A percentile compares a stretch with the other conserved stretches of the same genome.
phyloP scores from a whole-genome alignment of 2,113 vertebrate species.

The Puffinus mauretanicus region DNA sequence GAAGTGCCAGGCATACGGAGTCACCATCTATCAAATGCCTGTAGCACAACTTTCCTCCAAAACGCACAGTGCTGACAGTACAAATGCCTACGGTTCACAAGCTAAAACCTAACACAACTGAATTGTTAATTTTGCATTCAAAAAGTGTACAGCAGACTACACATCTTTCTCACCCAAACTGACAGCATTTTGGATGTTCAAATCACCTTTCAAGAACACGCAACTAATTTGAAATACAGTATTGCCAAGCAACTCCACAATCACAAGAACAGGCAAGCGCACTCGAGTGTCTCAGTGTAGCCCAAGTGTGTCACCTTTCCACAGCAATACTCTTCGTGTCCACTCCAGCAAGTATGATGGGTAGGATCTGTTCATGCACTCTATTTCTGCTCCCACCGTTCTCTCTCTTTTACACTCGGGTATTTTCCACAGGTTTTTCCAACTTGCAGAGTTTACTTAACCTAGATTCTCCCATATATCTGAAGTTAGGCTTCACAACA shows the following conservation, averaged over 20 bases:
- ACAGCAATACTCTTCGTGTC: not conserved
- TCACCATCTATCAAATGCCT: not conserved
- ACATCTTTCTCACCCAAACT: not conserved
- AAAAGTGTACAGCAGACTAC: not conserved
- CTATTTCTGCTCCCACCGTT: not conserved
- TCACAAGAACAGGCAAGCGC: not conserved
- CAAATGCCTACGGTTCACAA: not conserved
- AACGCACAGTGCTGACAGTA: not conserved
- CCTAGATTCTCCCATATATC: not conserved
- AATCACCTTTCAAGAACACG: not conserved
- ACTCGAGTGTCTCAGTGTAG: not conserved
- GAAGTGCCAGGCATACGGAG: accelerated
- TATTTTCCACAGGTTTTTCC: not conserved
- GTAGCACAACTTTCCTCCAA: not conserved
- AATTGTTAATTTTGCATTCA: not conserved
- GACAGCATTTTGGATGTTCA: not conserved
- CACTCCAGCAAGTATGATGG: not conserved
- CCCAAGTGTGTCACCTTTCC: not conserved
- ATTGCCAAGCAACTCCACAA: not conserved
- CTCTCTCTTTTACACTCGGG: not conserved
- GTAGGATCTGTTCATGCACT: not conserved
- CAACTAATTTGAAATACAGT: not conserved
- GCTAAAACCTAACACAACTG: not conserved
- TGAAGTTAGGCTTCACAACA: not conserved
- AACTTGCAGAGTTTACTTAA: not conserved